Evolutionary conservation across 2,888 invertebrate genomes (phyloP).

Genomic region (Eumacrocentrus americanus): DNA sequence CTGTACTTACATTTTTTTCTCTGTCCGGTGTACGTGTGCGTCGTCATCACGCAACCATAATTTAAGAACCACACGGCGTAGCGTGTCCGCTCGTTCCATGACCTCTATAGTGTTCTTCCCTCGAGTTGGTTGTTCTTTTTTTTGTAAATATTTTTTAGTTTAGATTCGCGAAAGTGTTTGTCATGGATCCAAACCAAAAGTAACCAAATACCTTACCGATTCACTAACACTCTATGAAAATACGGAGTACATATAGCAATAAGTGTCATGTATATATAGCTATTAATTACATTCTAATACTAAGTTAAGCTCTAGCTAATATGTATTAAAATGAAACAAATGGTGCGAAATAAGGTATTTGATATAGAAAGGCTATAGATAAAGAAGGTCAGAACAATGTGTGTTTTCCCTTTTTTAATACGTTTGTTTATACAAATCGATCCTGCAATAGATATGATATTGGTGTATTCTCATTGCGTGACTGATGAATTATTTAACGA

Average conservation of each 20-base stretch:
- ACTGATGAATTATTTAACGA: too few relatives aligned
- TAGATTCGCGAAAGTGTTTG: conserved; percentile 14
- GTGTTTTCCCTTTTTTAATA: background rate
- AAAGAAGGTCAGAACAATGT: background rate
- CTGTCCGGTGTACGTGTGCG: conserved; percentile 26
- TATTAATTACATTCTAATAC: background rate
- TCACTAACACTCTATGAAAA: conserved; percentile 5
- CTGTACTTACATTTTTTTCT: conserved; percentile 33
- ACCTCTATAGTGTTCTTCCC: conserved; percentile 18
- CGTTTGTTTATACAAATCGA: background rate
- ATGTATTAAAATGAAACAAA: background rate
- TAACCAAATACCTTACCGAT: conserved; percentile 45
- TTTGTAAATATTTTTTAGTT: conserved; percentile 4
- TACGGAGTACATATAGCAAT: background rate
- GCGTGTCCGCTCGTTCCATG: conserved; percentile 28
- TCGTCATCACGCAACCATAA: conserved; percentile 44
- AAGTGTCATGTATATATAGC: background rate
- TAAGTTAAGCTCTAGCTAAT: background rate
- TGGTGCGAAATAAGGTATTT: background rate
- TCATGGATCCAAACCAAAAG: conserved; percentile 37
- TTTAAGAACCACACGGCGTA: conserved; percentile 38
- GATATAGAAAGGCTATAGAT: background rate
- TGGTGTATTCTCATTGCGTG: too few relatives aligned
- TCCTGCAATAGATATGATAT: background rate
- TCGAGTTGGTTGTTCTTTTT: background rate